Evolutionary conservation across 2,797 vertebrate species (phyloP), one percentile per base, ranked within the genome.

Genomic region (Rhincodon typus): DNA sequence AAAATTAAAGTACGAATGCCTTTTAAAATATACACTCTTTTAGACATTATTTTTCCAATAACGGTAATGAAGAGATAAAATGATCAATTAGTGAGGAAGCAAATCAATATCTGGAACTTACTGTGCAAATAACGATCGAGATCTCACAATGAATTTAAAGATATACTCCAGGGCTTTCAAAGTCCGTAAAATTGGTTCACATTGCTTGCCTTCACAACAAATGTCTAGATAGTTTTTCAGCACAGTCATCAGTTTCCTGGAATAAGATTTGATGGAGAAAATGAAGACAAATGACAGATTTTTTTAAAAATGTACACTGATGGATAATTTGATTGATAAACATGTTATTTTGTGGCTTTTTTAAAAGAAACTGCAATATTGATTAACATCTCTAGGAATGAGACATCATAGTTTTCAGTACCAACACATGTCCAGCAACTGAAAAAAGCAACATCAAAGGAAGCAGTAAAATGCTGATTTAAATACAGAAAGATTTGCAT

Each of bases 101-200:
- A 69, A 93, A 93, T 69, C 90, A 42, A 67, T 42, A 53, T 53
- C 72, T 50, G 50, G 96, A 96, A 99, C 99, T 99, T 97, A 99
- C 99, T 99, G 99, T 96, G 99, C 99, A 97, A 99, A 99, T 96
- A 99, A 98, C 96, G 98, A 99, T 96, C 99, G 98, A 6, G 99
- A 99, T 96, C 99, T 98, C 95, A 99, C 99, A 96, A 99, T 99
- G 98, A 99, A 99, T 97, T 99, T 99, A 98, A 99, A 99, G 97
- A 99, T 98, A 96, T 99, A 99, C 97, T 99, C 99, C 66, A 99
- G 97, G 86, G 99, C 98, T 97, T 99, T 99, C 96, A 99, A 98
- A 0, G 99, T 99, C 88, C 99, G 98, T 23, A 99, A 97, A 96
- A 99, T 99, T 1, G 98, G 98, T 96, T 99, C 99, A 3, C 99